Evolutionary conservation across 1,140 invertebrate genomes (phyloP), one percentile per base, ranked within the genome.

Genomic region (Trissolcus basalis): DNA sequence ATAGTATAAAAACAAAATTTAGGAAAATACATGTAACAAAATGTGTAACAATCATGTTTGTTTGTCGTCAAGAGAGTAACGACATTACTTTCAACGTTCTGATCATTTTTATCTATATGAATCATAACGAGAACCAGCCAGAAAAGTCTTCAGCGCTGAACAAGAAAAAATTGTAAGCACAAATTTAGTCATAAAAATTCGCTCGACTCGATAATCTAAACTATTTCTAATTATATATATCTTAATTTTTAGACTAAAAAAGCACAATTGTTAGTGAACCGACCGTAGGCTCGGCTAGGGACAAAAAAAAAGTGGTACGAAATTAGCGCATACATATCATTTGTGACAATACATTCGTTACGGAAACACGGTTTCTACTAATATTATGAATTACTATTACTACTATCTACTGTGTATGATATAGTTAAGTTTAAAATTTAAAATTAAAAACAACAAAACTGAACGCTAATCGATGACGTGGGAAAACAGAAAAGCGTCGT

Each of bases 261-360:
- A 73, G 70, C 79, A 82, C 84, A 86, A 82, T 85, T 81, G 86
- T 85, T 81, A 74, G 78, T 73, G 76, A 71, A 78, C 71, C 79
- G 78, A 80, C 64, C 68, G 35, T 74, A 77, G 78, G 80, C 45
- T 81, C 77, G 81, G 78, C 43, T 67, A 47, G 60, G 80, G 82
- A 70, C 73, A 61, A 60, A 58, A 61, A 60, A 58, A 67, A 80
- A 80, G 56, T 82, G 74, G 68, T 84, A 82, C 75, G 83, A 86
- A 83, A 87, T 87, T 87, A 87, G 86, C n/a, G n/a, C 82, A 85
- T 82, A 88, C 87, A 88, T 88, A 88, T 88, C 87, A 88, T 88
- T 88, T 87, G 85, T 87, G 86, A 88, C 87, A 88, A 88, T 88
- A 88, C 85, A 84, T 79, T 87, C 85, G 85, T 87, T 87, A 82